Percentiles rank a stretch among this genome's conserved stretches.
phyloP scores from a whole-genome alignment of 2,113 vertebrate species.

The Lamprotornis superbus region DNA sequence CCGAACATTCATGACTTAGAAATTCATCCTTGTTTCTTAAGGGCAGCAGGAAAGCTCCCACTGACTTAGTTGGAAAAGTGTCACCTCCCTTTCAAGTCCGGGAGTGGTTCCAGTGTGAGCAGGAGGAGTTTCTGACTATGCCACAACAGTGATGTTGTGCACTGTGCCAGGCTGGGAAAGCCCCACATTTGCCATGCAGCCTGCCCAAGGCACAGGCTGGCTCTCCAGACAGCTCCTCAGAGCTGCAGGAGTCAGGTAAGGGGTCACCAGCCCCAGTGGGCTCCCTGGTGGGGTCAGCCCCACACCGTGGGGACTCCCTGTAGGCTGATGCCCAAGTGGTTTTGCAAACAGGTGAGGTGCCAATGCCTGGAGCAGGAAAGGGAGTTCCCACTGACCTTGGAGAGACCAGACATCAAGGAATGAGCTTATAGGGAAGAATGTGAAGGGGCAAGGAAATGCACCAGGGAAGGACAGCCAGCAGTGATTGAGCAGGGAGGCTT shows the following conservation, averaged over 20 bases:
- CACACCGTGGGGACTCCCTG: fast-evolving
- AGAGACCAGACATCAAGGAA: neutral
- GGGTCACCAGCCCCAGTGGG: neutral
- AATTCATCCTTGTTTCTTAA: neutral
- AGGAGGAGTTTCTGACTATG: neutral
- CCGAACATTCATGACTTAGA: fast-evolving
- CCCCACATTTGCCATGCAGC: fast-evolving
- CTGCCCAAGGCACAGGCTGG: neutral
- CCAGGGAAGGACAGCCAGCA: neutral
- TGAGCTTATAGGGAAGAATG: fast-evolving
- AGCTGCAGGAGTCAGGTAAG: neutral
- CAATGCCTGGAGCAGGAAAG: neutral
- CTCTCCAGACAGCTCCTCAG: neutral
- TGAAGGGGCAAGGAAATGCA: neutral
- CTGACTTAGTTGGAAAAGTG: neutral
- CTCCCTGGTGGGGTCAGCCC: neutral
- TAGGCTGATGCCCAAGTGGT: neutral
- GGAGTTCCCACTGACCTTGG: neutral
- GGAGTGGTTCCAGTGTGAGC: neutral
- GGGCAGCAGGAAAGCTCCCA: neutral
- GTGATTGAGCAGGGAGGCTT: neutral
- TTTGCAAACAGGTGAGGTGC: neutral
- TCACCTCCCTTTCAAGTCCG: neutral
- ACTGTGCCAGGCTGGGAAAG: neutral
- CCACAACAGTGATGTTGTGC: fast-evolving